Evolutionary conservation across 2,797 vertebrate genomes (phyloP).

Genomic region (Thaleichthys pacificus): DNA sequence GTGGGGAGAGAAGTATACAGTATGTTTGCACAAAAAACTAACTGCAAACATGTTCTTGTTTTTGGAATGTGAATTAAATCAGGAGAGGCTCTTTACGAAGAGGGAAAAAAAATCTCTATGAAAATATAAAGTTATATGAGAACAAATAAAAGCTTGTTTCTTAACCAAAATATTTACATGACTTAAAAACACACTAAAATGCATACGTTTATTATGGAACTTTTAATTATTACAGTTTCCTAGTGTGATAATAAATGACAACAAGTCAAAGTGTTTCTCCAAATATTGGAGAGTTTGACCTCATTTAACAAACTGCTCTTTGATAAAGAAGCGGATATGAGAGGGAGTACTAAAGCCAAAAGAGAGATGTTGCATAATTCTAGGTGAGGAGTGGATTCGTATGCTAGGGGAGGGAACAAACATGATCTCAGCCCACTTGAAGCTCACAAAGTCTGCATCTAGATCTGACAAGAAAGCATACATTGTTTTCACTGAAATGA

Average conservation of each 20-base stretch:
- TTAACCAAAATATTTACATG: constrained; percentile 85
- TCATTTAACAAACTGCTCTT: constrained; percentile 80
- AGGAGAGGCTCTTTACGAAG: constrained; percentile 79
- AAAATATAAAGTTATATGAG: constrained; percentile 96
- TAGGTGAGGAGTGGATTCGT: constrained; percentile 41
- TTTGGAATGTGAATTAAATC: constrained; percentile 63
- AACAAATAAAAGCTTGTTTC: constrained; percentile 74
- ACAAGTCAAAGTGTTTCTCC: constrained; percentile 78
- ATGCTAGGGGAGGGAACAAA: constrained; percentile 30
- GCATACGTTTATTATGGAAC: not conserved
- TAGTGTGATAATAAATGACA: constrained; percentile 55
- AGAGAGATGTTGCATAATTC: constrained; percentile 28
- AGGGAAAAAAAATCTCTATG: constrained; percentile 87
- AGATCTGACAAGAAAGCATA: not conserved
- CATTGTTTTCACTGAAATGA: constrained; percentile 33
- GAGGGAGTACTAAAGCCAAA: constrained; percentile 13
- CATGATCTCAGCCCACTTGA: constrained; percentile 49
- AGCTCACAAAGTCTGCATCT: not conserved
- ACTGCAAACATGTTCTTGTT: constrained; percentile 52
- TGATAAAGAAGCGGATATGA: constrained; percentile 70
- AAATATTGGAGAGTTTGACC: constrained; percentile 91
- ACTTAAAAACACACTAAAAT: constrained; percentile 68
- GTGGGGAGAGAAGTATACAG: constrained; percentile 19
- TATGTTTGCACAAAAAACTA: constrained; percentile 6
- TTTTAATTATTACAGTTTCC: constrained; percentile 55